phyloP scores from a whole-genome alignment of 2,113 vertebrate genomes.

The Irena cyanogastra region DNA sequence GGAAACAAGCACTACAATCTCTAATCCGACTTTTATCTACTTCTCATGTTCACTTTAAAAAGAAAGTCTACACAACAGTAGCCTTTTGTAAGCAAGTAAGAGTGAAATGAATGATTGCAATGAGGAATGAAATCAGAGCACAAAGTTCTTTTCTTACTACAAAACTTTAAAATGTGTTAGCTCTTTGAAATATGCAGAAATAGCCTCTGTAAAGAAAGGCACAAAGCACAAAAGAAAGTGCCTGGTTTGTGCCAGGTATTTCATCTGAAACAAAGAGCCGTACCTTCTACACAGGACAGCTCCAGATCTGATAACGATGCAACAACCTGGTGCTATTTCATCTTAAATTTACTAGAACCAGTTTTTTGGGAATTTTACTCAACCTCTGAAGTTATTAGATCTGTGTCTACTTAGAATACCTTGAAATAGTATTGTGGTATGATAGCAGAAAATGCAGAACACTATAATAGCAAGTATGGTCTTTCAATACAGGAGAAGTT shows the following conservation, averaged over 20 bases:
- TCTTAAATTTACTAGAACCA: background rate
- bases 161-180: background rate
- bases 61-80: background rate
- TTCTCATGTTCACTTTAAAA: background rate
- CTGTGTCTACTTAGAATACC: background rate
- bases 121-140: background rate
- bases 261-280: accelerated
- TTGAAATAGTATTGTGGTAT: background rate
- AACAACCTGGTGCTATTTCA: background rate
- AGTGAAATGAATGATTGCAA: background rate
- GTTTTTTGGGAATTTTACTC: background rate
- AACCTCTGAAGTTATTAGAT: background rate
- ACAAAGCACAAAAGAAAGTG: background rate
- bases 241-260: background rate
- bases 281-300: background rate
- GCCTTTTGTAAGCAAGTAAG: background rate
- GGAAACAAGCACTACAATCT: background rate
- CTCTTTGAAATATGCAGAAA: background rate
- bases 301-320: background rate
- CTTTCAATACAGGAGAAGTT: background rate
- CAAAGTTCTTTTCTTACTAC: background rate
- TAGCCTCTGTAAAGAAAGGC: background rate
- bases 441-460: background rate
- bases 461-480: accelerated
- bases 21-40: background rate